Conservation (phyloP, 92 coral and sea anemone species). For the Diadumene lineata region DNA sequence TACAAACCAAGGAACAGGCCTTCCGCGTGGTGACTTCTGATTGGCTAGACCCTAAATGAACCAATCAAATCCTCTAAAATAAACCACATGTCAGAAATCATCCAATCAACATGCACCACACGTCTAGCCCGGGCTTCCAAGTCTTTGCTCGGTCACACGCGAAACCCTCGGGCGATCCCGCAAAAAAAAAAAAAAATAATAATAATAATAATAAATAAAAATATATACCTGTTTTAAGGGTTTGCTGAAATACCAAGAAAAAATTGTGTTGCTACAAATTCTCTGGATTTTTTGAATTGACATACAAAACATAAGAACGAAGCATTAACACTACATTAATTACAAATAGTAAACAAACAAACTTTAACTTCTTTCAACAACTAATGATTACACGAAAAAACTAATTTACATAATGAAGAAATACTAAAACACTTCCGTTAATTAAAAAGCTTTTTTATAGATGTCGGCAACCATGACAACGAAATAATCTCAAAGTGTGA, state of each 20-base stretch:
- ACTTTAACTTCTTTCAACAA: background rate
- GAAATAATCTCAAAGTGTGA: background rate
- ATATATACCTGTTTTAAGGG: background rate
- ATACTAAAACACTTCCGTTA: background rate
- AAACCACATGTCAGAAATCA: constrained; percentile 41
- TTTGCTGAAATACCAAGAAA: too few species aligned
- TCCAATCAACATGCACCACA: constrained; percentile 91
- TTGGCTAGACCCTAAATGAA: constrained; percentile 51
- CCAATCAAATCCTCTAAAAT: constrained; percentile 57
- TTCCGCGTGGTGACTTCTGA: constrained; percentile 99
- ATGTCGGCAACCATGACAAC: background rate
- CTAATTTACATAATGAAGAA: background rate
- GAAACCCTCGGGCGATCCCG: background rate
- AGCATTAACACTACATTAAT: background rate
- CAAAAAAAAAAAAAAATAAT: background rate
- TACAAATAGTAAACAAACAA: background rate
- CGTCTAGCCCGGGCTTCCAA: constrained; percentile 56
- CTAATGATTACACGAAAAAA: background rate
- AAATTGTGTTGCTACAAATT: too few species aligned
- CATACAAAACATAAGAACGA: background rate
- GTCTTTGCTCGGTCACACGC: background rate
- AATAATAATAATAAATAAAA: too few species aligned
- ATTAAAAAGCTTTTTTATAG: background rate
- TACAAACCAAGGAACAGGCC: constrained; percentile 67
- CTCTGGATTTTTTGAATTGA: background rate